Evolutionary conservation across 2,888 invertebrate species (phyloP), one percentile per base, ranked within the genome.

Genomic region (Dynastes grantii): DNA sequence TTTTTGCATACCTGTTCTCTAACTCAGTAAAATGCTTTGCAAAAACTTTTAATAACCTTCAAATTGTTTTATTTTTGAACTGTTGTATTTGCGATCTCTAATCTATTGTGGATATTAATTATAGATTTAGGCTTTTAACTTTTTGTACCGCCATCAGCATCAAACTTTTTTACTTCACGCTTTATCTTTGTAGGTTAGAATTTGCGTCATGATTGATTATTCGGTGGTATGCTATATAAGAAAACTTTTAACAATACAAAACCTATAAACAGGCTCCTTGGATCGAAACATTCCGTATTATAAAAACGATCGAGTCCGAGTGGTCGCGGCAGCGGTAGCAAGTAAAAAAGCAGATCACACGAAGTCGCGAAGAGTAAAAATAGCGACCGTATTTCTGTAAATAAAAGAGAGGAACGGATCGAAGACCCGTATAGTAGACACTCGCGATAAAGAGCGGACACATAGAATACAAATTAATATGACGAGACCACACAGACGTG

Each of bases 261-360:
- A 71, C 55, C 45, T 45, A 53, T 55, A 55, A 3, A 71, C 55
- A 8, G 53, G 16, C 51, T 53, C 32, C 32, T 32, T 71, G 55
- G 71, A 55, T 71, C 71, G 32, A 53, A 55, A 55, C 71, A 71
- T 71, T 71, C 71, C 71, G 55, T 32, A 37, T 37, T n/a, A 37
- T 55, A 71, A 71, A 71, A 71, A 71, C 53, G 55, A 55, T 71
- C 32, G 71, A 71, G 71, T 70, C 55, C 16, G 37, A 71, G 68
- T 32, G 55, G 71, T 71, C 55, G 71, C 71, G 37, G 55, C 37
- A 71, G 64, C 77, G 64, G 77, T 77, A 77, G 64, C 71, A 45
- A 71, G 77, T 64, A 77, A 77, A 71, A 70, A 77, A 71, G 70
- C 71, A 71, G 71, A 76, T 65, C 65, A 55, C 76, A 71, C 70